Base-by-base conservation (phyloP, 2,113 vertebrate genomes). In the Grammatotria lemairii region DNA sequence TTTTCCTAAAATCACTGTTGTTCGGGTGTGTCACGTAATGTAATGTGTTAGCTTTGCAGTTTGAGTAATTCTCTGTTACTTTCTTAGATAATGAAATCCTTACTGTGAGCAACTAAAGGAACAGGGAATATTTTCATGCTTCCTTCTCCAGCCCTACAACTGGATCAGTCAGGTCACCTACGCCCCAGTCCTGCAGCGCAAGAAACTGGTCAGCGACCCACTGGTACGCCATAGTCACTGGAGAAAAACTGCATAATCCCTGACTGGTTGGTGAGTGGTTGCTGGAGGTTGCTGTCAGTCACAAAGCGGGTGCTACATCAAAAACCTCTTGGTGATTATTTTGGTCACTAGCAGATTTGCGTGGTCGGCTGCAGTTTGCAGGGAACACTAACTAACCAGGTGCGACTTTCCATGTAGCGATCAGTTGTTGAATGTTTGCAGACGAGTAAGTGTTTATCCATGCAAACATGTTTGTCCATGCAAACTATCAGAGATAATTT, bases 361-460 rank as follows among this genome's bases (percentile, higher is more conserved):
- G 9, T 65, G 31, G 17, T 65, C 4, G 6, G 31, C 17, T 19
- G 31, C 58, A 63, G 58, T 35, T 63, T 63, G 17, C 58, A 35
- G 58, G 31, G 2, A 35, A 63, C 58, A n/a, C 31, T 0, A n/a
- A 2, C 58, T 35, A 63, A 63, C 58, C 0, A 63, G n/a, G n/a
- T 13, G n/a, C 13, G 1, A 26, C 40, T 45, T 7, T 17, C 13
- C 68, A 26, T 9, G n/a, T 11, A 73, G 68, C 2, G 4, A 73
- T 45, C 14, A 0, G 65, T 1, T 45, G 68, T 16, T 42, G 8
- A 42, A 14, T 26, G 40, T 10, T 45, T 73, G 40, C 13, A 73
- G 8, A 70, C 8, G 8, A 42, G 57, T 1, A 40, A 23, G n/a
- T 23, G 12, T 40, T 40, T 68, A 0, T 40, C 19, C 63, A 68